A percentile compares a stretch with the other conserved stretches of the same genome.
phyloP scores from a whole-genome alignment of 2,113 vertebrate species.

The Trichomycterus rosablanca region DNA sequence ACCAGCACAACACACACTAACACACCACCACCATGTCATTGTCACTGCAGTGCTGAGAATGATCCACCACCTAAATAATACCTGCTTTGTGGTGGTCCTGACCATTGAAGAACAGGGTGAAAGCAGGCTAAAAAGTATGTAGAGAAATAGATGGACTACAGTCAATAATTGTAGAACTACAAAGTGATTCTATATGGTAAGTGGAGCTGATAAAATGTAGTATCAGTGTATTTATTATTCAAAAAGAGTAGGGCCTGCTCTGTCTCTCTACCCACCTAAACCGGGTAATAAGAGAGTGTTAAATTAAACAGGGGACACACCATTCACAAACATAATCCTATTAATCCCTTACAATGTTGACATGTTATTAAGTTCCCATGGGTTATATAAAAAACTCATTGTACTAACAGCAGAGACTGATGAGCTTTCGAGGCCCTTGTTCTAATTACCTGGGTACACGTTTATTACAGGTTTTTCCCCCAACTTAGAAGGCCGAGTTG shows the following conservation, averaged over 20 bases:
- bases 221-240: no score
- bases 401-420: conserved; percentile 36
- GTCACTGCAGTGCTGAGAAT: no score
- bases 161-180: no score
- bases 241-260: background rate
- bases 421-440: conserved; percentile 38
- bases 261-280: conserved; percentile 14
- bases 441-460: conserved; percentile 51
- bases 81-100: no score
- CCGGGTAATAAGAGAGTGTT: conserved; percentile 24
- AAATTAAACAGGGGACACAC: conserved; percentile 30
- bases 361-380: conserved; percentile 35
- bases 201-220: no score
- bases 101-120: no score
- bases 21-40: no score
- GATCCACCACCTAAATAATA: no score
- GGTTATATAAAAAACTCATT: conserved; percentile 21
- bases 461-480: conserved; percentile 12
- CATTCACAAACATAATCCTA: conserved; percentile 40
- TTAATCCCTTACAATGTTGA: conserved; percentile 47
- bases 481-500: conserved; percentile 20
- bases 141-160: no score
- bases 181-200: no score
- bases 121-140: no score
- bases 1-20: no score